Evolutionary conservation across 1,140 invertebrate genomes (phyloP), one percentile per base, ranked within the genome.

Genomic region (Drosophila nebulosa): DNA sequence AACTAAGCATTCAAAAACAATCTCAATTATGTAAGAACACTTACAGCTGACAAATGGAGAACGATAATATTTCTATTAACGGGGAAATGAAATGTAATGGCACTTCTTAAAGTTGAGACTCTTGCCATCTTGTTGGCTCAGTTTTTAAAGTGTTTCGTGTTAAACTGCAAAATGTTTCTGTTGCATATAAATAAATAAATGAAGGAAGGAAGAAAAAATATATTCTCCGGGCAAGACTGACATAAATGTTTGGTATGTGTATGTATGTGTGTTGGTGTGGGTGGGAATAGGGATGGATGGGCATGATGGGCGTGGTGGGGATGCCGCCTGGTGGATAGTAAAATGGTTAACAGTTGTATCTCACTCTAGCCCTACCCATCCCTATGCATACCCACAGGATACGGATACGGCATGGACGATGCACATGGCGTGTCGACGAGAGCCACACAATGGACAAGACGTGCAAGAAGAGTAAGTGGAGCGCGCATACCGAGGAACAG

Each of bases 261-360:
- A 24, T n/a, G 10, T 32, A 12, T 32, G 30, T 27, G 10, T 14
- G 22, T 55, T 12, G 36, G 50, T 67, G 22, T 55, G 22, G 36
- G 50, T 67, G 27, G 18, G 26, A 26, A n/a, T n/a, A n/a, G n/a
- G n/a, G n/a, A n/a, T 53, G 51, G 21, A 10, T 10, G 52, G 22
- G n/a, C 10, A 26, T 55, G 22, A 30, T 30, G 24, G n/a, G n/a
- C n/a, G n/a, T n/a, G n/a, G n/a, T n/a, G n/a, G n/a, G 2, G 24
- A 24, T 24, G 4, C 30, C 12, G 64, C 64, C 65, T 24, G 46
- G 53, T 50, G 69, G 21, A 67, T 42, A 60, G 27, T 74, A 74
- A 86, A 86, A 74, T 61, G 78, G 52, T 78, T 50, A 76, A 67
- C 81, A 73, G 76, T 74, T 77, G 81, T 79, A 64, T 39, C 72